phyloP scores from a whole-genome alignment of 2,888 invertebrate species.

The Macrosoma leucophasiata region DNA sequence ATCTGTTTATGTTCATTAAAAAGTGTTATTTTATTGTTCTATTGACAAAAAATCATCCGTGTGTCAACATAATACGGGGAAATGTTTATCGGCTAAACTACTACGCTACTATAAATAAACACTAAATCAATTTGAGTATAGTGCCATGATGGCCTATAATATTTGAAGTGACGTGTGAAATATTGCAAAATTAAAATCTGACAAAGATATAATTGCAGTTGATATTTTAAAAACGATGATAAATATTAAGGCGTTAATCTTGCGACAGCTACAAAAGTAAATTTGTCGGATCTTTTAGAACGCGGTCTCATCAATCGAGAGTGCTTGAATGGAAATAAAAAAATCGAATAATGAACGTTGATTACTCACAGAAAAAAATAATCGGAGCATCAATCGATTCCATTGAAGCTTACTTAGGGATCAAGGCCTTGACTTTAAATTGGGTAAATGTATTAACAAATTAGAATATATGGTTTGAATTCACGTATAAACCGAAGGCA shows the following conservation, averaged over 20 bases:
- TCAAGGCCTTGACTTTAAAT: too few species aligned
- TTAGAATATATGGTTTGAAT: too few species aligned
- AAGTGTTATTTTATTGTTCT: too few species aligned
- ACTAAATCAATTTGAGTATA: slow-evolving; percentile 23
- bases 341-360: slow-evolving; percentile 35
- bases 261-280: slow-evolving; percentile 24
- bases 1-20: too few species aligned
- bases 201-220: slow-evolving; percentile 22
- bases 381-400: slow-evolving; percentile 28
- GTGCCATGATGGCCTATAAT: slow-evolving; percentile 23
- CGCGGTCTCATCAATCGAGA: slow-evolving; percentile 37
- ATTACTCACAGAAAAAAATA: slow-evolving; percentile 34
- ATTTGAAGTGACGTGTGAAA: slow-evolving; percentile 31
- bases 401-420: too few species aligned
- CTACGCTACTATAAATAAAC: slow-evolving; percentile 30
- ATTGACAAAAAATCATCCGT: too few species aligned
- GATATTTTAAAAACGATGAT: slow-evolving; percentile 9
- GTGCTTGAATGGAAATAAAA: slow-evolving; percentile 32
- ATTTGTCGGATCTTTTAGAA: slow-evolving; percentile 25
- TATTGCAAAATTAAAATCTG: slow-evolving; percentile 23
- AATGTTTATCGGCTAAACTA: slow-evolving; percentile 21
- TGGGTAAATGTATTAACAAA: too few species aligned
- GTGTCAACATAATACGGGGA: too few species aligned
- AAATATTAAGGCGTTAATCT: slow-evolving; percentile 10
- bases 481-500: too few species aligned